Evolutionary conservation across 2,888 invertebrate species (phyloP), one percentile per base, ranked within the genome.

Genomic region (Orchestes rusci): DNA sequence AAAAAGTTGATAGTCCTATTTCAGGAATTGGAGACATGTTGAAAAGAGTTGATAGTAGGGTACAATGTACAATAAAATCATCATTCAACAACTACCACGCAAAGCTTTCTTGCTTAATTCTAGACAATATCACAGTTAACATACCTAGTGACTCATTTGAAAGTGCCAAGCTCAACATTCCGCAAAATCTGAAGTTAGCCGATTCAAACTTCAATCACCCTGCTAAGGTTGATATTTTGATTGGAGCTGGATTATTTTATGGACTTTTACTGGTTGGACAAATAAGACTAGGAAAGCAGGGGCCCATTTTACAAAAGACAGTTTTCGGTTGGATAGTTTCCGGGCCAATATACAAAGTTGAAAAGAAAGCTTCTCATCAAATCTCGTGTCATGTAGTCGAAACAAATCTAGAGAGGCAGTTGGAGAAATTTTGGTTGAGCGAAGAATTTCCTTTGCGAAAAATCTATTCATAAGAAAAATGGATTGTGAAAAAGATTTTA

Each of bases 401-500:
- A 8, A 12, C 5, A 16, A 16, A 32, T 16, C 15, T 32, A 32
- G 8, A 32, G 4, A 16, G 10, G 7, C 3, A 3, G 3, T 32
- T 32, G 16, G 10, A 32, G 16, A 13, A 10, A 13, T 32, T 32
- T 10, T 32, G 32, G 32, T 15, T 4, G 5, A 8, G 15, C 8
- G 32, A 32, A 32, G 32, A 32, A 32, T 5, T 15, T 7, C 23
- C 23, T 7, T 7, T 8, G 10, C 5, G 10, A 8, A 23, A 23
- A 23, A 23, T 23, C 23, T 7, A 23, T 23, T 23, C 23, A 23
- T 7, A 7, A 7, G 23, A 13, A 41, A 48, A 27, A 35, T 35
- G 33, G 34, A 32, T 5, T 44, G 39, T 28, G 48, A 43, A 15
- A 35, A 43, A 1, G 31, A 34, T 34, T 48, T 38, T 19, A n/a